phyloP scores from a whole-genome alignment of 2,113 vertebrate genomes.

The Hyperoodon ampullatus region DNA sequence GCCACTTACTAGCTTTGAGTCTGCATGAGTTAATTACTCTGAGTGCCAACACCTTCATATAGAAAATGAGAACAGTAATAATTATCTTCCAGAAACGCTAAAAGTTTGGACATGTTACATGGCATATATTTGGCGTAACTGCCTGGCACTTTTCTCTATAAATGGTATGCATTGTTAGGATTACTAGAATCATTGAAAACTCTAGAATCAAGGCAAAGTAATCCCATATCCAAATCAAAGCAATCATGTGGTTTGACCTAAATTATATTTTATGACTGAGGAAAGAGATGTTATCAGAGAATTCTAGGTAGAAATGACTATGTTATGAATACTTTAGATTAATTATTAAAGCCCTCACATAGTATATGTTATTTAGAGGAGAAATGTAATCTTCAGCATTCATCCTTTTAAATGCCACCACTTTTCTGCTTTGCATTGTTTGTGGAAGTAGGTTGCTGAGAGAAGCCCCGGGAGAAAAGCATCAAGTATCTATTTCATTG shows the following conservation, averaged over 20 bases:
- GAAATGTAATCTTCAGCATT: neutral
- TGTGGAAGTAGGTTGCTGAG: conserved; percentile 24
- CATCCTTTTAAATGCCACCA: neutral
- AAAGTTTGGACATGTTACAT: neutral
- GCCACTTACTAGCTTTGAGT: neutral
- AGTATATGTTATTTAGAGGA: neutral
- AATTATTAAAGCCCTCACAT: neutral
- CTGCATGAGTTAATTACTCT: neutral
- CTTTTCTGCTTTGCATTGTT: conserved; percentile 15
- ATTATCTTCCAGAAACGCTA: neutral
- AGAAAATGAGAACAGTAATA: neutral
- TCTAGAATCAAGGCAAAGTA: conserved; percentile 30
- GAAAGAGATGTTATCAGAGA: conserved; percentile 36
- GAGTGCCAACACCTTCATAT: neutral
- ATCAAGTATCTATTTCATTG: neutral
- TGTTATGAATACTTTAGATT: conserved; percentile 22
- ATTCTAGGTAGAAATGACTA: conserved; percentile 18
- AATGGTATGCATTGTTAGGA: neutral
- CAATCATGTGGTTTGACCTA: conserved; percentile 15
- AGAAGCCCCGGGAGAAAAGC: conserved; percentile 24
- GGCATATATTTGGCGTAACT: neutral
- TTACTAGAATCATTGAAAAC: conserved; percentile 41
- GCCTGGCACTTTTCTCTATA: neutral
- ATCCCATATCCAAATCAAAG: conserved; percentile 7
- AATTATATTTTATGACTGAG: conserved; percentile 50